Conservation (phyloP, 2,888 invertebrate species). For the Corythucha ciliata region DNA sequence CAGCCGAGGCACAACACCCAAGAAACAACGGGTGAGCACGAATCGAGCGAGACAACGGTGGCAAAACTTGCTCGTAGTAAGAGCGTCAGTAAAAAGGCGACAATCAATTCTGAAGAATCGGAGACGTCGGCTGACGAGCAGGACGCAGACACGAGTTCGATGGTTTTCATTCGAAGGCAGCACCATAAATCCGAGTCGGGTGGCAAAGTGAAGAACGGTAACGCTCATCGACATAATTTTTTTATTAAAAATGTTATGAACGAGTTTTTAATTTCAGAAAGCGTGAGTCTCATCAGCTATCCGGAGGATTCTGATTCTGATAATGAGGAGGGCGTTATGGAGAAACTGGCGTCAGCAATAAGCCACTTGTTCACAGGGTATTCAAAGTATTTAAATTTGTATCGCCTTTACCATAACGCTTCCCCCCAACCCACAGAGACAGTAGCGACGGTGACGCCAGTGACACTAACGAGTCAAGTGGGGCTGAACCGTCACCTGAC, state of each 20-base stretch:
- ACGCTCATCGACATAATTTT: background rate
- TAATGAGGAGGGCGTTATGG: slow-evolving; percentile 58
- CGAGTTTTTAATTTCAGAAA: slow-evolving; percentile 38
- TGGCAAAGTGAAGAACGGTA: slow-evolving; percentile 27
- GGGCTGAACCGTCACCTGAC: slow-evolving; percentile 41
- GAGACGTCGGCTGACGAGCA: slow-evolving; percentile 52
- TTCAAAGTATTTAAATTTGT: slow-evolving; percentile 34
- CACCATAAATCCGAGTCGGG: slow-evolving; percentile 22
- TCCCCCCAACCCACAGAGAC: slow-evolving; percentile 40
- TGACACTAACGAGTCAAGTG: slow-evolving; percentile 44
- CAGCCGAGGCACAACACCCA: slow-evolving; percentile 40
- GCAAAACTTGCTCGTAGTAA: slow-evolving; percentile 38
- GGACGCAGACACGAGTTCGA: slow-evolving; percentile 45
- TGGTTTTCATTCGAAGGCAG: slow-evolving; percentile 47
- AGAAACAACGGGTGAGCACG: slow-evolving; percentile 38
- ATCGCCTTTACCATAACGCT: background rate
- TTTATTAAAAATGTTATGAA: background rate
- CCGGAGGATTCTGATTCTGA: slow-evolving; percentile 62
- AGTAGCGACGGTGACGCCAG: slow-evolving; percentile 50
- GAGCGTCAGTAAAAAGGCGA: slow-evolving; percentile 19
- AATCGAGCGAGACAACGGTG: slow-evolving; percentile 38
- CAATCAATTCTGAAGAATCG: slow-evolving; percentile 42
- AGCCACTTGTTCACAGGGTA: slow-evolving; percentile 68
- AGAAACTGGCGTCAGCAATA: slow-evolving; percentile 61
- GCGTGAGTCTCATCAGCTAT: slow-evolving; percentile 37